Evolutionary conservation across 2,113 vertebrate species (phyloP).

Genomic region (Microcebus tavaratra): DNA sequence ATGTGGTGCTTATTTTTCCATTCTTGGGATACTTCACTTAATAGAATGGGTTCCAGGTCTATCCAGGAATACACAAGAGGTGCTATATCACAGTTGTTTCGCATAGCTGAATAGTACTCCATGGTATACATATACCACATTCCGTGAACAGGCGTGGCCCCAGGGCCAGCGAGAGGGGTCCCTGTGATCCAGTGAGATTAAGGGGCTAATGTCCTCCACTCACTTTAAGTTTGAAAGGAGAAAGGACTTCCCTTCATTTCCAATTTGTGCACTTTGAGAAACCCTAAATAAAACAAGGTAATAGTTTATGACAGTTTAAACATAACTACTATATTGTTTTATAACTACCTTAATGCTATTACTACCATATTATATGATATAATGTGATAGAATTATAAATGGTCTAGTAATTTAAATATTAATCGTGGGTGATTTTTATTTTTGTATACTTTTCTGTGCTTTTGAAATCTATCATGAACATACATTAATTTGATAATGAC

Average conservation of each 20-base stretch:
- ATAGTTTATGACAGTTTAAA: neutral
- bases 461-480: conserved; percentile 10
- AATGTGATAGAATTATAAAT: neutral
- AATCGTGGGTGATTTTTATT: neutral
- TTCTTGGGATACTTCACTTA: too few relatives aligned
- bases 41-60: too few relatives aligned
- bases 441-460: neutral
- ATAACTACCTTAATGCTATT: neutral
- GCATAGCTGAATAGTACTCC: too few relatives aligned
- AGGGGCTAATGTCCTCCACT: neutral
- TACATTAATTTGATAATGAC: neutral
- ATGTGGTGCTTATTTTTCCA: too few relatives aligned
- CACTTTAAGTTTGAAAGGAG: neutral
- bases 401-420: conserved; percentile 22
- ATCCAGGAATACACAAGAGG: too few relatives aligned
- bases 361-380: neutral
- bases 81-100: too few relatives aligned
- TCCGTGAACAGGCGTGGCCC: neutral
- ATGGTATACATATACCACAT: too few relatives aligned
- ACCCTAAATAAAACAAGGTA: neutral
- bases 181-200: neutral
- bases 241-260: neutral
- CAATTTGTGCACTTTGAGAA: neutral
- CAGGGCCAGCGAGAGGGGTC: neutral
- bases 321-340: neutral